phyloP scores from a whole-genome alignment of 2,113 vertebrate species.

The Nibea coibor region DNA sequence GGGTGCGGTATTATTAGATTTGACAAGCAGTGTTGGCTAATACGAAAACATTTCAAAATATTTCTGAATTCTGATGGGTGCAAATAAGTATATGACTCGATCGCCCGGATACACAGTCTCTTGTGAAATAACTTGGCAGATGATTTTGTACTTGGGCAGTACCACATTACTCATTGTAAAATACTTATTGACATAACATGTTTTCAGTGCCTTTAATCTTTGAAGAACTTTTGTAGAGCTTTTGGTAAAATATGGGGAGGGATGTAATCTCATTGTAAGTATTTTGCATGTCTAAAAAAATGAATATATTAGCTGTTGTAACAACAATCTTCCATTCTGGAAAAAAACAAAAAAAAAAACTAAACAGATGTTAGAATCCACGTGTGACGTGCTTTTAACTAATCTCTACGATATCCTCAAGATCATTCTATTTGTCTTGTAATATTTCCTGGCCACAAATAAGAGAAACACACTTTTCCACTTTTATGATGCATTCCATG shows the following conservation, averaged over 20 bases:
- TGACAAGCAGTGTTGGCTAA: background rate
- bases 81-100: background rate
- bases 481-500: background rate
- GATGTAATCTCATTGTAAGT: background rate
- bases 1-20: background rate
- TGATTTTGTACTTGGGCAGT: background rate
- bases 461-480: background rate
- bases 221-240: background rate
- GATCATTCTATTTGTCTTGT: background rate
- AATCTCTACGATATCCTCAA: too few species aligned
- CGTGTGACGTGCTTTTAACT: background rate
- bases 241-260: background rate
- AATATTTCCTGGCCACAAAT: background rate
- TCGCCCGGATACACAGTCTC: too few species aligned
- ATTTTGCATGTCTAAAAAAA: background rate
- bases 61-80: background rate
- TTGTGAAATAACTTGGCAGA: background rate
- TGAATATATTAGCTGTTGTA: background rate
- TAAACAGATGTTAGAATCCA: background rate
- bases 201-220: background rate
- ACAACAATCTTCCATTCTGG: background rate
- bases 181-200: background rate
- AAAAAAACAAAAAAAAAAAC: background rate
- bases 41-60: background rate
- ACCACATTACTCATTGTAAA: background rate